These are phyloP conservation scores for Micromussa lordhowensis DNA, from an alignment of 92 coral and sea anemone species.

Conservation along the genomic window DNA sequence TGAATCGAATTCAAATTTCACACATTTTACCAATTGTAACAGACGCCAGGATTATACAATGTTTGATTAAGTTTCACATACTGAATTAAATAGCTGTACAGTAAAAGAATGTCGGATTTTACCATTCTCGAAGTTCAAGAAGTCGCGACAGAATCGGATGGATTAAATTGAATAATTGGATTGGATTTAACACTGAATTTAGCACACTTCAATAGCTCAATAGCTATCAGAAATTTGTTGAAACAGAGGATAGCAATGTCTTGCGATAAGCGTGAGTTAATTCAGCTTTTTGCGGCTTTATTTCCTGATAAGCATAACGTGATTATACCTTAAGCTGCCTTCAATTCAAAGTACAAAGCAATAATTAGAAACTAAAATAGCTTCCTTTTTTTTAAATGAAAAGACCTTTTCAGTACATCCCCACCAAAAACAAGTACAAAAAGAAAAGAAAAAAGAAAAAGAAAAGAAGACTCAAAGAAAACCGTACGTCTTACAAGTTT, in stretches of 20 bases:
- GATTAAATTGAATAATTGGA: too few species aligned
- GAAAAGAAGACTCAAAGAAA: too few species aligned
- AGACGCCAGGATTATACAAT: background rate
- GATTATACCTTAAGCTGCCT: background rate
- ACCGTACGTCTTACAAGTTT: background rate
- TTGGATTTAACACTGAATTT: background rate
- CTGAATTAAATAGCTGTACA: background rate
- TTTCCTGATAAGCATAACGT: background rate
- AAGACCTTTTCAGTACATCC: background rate
- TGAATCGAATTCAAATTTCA: background rate
- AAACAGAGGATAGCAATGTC: background rate
- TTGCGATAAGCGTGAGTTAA: background rate
- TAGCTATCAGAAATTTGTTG: background rate
- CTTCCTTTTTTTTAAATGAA: background rate
- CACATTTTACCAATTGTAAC: background rate
- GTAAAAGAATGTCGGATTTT: background rate
- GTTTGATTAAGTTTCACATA: background rate
- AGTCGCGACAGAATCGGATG: background rate
- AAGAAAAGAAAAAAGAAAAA: too few species aligned
- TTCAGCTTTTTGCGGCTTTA: background rate
- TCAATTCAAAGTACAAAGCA: background rate
- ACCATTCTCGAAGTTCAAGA: background rate
- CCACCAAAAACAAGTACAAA: background rate
- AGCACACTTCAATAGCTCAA: background rate
- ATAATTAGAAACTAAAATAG: slow-evolving; percentile 3